Evolutionary conservation across 2,797 vertebrate genomes (phyloP).

Genomic region (Crenichthys baileyi): DNA sequence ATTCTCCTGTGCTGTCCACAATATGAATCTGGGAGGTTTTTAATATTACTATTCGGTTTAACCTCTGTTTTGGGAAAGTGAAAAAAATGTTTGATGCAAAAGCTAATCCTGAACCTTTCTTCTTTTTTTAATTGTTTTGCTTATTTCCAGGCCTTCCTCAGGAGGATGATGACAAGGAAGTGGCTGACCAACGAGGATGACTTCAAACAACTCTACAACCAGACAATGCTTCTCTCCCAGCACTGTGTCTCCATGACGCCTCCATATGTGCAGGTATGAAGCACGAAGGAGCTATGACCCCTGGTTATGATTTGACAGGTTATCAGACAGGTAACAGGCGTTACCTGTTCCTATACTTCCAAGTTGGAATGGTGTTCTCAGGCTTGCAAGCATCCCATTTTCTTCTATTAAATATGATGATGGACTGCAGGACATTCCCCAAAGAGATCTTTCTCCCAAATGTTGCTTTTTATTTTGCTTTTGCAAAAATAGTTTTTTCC

Average conservation of each 20-base stretch:
- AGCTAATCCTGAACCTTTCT: background rate
- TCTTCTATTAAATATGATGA: background rate
- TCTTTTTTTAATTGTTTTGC: background rate
- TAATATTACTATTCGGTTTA: background rate
- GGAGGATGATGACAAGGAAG: constrained; percentile 83
- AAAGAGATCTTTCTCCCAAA: background rate
- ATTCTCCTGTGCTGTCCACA: background rate
- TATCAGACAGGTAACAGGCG: background rate
- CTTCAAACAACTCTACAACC: constrained; percentile 68
- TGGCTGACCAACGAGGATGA: constrained; percentile 82
- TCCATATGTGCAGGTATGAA: constrained; percentile 79
- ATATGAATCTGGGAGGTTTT: background rate
- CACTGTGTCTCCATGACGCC: constrained; percentile 79
- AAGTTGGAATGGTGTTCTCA: background rate
- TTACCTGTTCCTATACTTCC: background rate
- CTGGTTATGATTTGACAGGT: background rate
- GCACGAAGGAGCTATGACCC: background rate
- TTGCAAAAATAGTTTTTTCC: background rate
- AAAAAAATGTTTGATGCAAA: background rate
- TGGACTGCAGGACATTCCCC: background rate
- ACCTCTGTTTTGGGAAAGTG: background rate
- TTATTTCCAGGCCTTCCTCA: constrained; percentile 73
- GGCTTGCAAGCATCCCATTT: background rate
- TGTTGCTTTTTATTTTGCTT: background rate
- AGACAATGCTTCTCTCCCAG: constrained; percentile 62